Evolutionary conservation across 30 jellyfish, hydroid and myxozoan genomes (phyloP).

Genomic region (Aurelia aurita complex sp. Pacific): DNA sequence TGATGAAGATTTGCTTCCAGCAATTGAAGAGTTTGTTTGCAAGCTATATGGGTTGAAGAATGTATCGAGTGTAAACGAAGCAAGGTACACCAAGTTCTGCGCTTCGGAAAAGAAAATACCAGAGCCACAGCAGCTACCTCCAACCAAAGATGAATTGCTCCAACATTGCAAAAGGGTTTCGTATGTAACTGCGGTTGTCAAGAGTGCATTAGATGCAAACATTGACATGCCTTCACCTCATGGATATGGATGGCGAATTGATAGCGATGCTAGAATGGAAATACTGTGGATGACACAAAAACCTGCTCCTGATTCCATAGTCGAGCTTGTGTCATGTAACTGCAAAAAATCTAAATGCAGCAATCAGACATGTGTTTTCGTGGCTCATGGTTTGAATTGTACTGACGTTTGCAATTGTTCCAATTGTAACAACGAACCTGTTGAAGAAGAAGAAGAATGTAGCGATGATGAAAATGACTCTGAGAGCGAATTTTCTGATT

Average conservation of each 20-base stretch:
- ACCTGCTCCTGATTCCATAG: constrained; percentile 75
- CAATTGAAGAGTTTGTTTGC: constrained; percentile 34
- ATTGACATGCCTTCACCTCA: constrained; percentile 51
- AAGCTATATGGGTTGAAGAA: constrained; percentile 29
- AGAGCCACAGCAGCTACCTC: too few relatives aligned
- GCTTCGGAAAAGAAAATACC: constrained; percentile 33
- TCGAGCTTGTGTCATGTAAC: constrained; percentile 23
- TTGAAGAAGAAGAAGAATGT: too few relatives aligned
- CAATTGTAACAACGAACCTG: neutral
- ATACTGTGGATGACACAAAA: constrained; percentile 24
- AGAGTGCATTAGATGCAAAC: constrained; percentile 35
- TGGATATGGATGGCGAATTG: constrained; percentile 62
- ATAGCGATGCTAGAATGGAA: neutral
- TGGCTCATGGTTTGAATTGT: constrained; percentile 37
- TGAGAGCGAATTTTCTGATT: neutral
- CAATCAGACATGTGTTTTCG: constrained; percentile 18
- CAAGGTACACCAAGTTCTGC: constrained; percentile 58
- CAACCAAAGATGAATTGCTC: constrained; percentile 47
- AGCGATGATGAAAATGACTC: constrained; percentile 7
- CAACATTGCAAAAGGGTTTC: constrained; percentile 50
- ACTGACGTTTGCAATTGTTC: neutral
- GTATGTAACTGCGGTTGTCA: constrained; percentile 43
- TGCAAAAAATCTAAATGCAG: constrained; percentile 44
- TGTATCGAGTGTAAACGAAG: constrained; percentile 34
- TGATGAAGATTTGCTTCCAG: constrained; percentile 21